Evolutionary conservation across 1,140 invertebrate species (phyloP).

Genomic region (Hylaeus anthracinus): DNA sequence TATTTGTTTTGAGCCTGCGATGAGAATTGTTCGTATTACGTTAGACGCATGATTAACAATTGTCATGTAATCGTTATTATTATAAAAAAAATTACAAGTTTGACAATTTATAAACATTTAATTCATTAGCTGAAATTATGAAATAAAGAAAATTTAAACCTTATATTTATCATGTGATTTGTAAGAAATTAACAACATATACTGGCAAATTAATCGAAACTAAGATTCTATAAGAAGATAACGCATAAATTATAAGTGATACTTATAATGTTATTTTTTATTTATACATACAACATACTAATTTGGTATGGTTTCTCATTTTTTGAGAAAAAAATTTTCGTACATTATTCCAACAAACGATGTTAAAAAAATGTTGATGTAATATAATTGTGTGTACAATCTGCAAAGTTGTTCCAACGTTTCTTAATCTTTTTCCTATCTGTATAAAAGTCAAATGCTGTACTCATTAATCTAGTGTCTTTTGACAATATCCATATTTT

Average conservation of each 20-base stretch:
- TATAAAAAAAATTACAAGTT: slow-evolving; percentile 1
- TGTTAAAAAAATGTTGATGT: slow-evolving; percentile 12
- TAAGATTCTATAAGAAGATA: slow-evolving; percentile 1
- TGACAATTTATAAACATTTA: slow-evolving; percentile 13
- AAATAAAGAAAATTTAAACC: slow-evolving; percentile 8
- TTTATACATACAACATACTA: slow-evolving; percentile 2
- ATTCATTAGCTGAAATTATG: neutral
- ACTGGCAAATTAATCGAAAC: slow-evolving; percentile 10
- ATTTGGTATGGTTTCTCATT: slow-evolving; percentile 1
- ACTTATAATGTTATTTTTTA: slow-evolving; percentile 11
- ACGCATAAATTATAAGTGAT: slow-evolving; percentile 13
- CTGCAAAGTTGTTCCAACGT: slow-evolving; percentile 18
- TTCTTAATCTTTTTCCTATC: slow-evolving; percentile 23
- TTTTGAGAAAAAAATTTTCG: slow-evolving; percentile 3
- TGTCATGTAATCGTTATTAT: slow-evolving; percentile 20
- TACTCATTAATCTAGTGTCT: neutral
- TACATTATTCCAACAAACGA: slow-evolving; percentile 2
- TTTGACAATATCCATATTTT: slow-evolving; percentile 2
- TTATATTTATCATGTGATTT: neutral
- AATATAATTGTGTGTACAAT: slow-evolving; percentile 33
- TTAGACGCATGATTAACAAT: slow-evolving; percentile 2
- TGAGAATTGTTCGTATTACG: neutral
- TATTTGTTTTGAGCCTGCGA: neutral
- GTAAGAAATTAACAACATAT: slow-evolving; percentile 10
- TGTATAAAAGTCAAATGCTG: slow-evolving; percentile 11